These are phyloP conservation scores for Python bivittatus DNA, from an alignment of 2,113 vertebrate genomes.

Conservation along the genomic window DNA sequence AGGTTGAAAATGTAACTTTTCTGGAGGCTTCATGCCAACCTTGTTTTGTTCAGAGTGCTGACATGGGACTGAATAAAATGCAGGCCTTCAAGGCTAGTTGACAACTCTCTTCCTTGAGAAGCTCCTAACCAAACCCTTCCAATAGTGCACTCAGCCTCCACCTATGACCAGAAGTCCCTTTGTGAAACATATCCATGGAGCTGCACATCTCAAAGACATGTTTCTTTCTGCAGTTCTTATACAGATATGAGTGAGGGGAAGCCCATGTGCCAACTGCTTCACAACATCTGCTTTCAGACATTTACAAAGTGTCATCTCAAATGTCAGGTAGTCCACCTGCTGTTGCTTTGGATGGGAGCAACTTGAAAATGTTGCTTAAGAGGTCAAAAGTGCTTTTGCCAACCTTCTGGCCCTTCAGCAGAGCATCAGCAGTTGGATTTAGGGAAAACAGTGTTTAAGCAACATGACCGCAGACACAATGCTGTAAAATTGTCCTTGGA, in stretches of 20 bases:
- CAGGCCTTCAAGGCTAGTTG: neutral
- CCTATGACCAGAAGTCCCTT: neutral
- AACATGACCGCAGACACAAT: neutral
- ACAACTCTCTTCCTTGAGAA: neutral
- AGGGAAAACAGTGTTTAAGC: neutral
- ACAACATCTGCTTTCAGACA: neutral
- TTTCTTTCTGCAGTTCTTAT: neutral
- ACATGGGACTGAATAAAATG: neutral
- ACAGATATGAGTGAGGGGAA: neutral
- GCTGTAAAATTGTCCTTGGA: neutral
- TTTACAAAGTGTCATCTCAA: constrained; percentile 6
- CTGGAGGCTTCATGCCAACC: neutral
- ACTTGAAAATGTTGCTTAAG: constrained; percentile 12
- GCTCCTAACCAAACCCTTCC: neutral
- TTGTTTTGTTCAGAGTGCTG: neutral
- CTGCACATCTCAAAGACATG: neutral
- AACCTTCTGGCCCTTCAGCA: neutral
- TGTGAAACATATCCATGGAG: neutral
- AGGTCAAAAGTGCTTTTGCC: neutral
- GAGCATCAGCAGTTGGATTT: neutral
- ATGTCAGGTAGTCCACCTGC: neutral
- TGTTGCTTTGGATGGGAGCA: constrained; percentile 1
- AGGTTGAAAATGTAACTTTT: neutral
- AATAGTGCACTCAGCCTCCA: neutral
- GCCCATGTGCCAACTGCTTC: neutral